Evolutionary conservation across 2,888 invertebrate species (phyloP).

Genomic region (Anoplius nigerrimus): DNA sequence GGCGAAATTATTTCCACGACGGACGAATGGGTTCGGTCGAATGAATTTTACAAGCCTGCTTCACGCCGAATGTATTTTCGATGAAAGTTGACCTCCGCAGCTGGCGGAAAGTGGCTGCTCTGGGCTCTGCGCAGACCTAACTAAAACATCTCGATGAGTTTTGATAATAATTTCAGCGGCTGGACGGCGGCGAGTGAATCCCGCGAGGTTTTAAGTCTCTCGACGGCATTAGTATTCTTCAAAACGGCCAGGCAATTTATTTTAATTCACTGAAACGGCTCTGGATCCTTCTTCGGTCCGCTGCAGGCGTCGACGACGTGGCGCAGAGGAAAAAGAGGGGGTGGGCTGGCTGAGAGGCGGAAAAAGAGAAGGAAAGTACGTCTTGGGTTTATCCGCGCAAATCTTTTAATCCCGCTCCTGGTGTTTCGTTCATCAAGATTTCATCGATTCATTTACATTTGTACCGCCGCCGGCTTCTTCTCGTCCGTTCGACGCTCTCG

Average conservation of each 20-base stretch:
- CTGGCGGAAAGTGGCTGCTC: not conserved
- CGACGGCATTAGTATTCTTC: conserved; percentile 36
- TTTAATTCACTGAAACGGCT: conserved; percentile 39
- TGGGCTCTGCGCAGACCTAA: not conserved
- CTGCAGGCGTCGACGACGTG: conserved; percentile 5
- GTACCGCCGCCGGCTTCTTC: conserved; percentile 14
- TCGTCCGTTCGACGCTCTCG: not conserved
- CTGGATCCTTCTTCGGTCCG: not conserved
- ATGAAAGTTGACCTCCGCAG: too few species aligned
- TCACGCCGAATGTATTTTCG: too few species aligned
- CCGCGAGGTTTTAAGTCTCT: too few species aligned
- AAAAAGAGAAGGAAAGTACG: not conserved
- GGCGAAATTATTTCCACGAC: too few species aligned
- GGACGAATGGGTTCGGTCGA: too few species aligned
- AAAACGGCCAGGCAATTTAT: conserved; percentile 31
- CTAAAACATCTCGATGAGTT: not conserved
- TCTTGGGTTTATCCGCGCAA: conserved; percentile 26
- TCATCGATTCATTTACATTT: conserved; percentile 41
- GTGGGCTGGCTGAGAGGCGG: not conserved
- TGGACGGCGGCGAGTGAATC: too few species aligned
- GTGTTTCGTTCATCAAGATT: conserved; percentile 40
- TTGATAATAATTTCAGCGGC: too few species aligned
- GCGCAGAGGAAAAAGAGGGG: not conserved
- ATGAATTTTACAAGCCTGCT: too few species aligned
- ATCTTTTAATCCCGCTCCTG: conserved; percentile 45